These are phyloP conservation scores for Hystrix brachyura DNA, from an alignment of 2,113 vertebrate species.

Conservation along the genomic window DNA sequence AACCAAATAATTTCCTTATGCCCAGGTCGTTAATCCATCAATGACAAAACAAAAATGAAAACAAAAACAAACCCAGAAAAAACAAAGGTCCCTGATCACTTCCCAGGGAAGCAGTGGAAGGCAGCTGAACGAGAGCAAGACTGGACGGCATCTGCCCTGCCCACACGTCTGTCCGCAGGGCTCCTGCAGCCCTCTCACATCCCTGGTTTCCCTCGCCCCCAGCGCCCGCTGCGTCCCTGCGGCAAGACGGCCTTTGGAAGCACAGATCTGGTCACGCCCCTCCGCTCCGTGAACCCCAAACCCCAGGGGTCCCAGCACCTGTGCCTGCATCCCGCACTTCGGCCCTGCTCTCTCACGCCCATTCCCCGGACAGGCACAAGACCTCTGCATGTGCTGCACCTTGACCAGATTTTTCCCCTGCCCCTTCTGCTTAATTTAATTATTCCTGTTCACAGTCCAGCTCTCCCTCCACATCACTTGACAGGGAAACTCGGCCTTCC, in stretches of 20 bases:
- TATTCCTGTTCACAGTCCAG: not conserved
- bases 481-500: not conserved
- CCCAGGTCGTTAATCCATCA: not conserved
- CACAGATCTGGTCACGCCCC: not conserved
- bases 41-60: not conserved
- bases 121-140: not conserved
- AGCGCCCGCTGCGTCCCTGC: fast-evolving
- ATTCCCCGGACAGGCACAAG: not conserved
- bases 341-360: fast-evolving
- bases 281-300: not conserved
- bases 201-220: not conserved
- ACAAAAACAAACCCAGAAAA: not conserved
- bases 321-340: fast-evolving
- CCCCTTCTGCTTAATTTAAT: not conserved
- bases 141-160: no score
- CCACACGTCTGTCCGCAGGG: not conserved
- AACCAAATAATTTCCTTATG: not conserved
- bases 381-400: not conserved
- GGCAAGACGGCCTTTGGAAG: not conserved
- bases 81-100: not conserved
- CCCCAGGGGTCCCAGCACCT: not conserved
- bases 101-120: not conserved
- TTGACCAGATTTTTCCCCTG: not conserved
- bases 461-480: not conserved
- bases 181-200: not conserved